Conservation (phyloP, 2,797 vertebrate species). For the Mareca strepera region DNA sequence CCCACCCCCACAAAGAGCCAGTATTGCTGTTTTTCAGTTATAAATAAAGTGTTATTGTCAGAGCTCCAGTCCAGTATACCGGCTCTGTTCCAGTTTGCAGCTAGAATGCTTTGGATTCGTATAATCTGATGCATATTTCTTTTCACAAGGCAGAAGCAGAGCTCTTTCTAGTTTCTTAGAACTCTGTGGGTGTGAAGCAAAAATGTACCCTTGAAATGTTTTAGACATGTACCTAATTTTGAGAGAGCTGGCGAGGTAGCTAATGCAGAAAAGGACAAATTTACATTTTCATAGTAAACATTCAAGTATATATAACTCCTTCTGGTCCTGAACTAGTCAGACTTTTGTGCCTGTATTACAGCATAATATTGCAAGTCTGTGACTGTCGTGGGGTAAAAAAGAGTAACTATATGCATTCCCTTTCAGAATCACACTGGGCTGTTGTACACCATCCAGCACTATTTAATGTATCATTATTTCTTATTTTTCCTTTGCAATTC, state of each 20-base stretch:
- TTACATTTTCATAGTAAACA: not conserved
- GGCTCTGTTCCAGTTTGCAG: not conserved
- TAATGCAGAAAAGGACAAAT: not conserved
- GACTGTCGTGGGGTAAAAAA: not conserved
- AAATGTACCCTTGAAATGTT: not conserved
- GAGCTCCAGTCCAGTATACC: not conserved
- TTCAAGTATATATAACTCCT: not conserved
- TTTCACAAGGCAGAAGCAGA: not conserved
- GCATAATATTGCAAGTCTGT: not conserved
- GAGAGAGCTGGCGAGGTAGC: not conserved
- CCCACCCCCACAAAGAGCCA: not conserved
- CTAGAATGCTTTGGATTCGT: not conserved
- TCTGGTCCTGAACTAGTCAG: not conserved
- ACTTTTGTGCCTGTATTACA: not conserved
- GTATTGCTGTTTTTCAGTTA: not conserved
- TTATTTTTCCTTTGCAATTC: slow-evolving; percentile 18
- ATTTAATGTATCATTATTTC: not conserved
- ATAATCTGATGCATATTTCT: not conserved
- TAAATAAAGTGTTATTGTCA: not conserved
- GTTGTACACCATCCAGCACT: not conserved
- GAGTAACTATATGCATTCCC: not conserved
- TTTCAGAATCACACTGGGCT: not conserved
- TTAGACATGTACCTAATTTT: not conserved
- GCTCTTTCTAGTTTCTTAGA: not conserved
- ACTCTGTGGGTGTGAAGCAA: not conserved